A percentile compares a stretch with the other conserved stretches of the same genome.
phyloP scores from a whole-genome alignment of 2,888 invertebrate species.

The Thera obeliscata region DNA sequence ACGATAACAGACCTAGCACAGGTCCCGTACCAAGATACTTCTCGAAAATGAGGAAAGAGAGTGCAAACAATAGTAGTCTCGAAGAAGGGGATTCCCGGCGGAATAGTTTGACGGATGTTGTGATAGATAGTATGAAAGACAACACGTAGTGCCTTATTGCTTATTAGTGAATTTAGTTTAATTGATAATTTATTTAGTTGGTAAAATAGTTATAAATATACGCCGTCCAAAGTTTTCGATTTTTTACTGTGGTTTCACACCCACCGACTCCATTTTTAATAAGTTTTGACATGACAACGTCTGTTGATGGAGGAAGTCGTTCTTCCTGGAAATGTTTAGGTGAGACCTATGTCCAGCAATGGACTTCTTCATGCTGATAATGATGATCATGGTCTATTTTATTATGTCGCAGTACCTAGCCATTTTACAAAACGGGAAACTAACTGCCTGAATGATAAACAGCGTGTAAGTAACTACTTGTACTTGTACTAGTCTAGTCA shows the following conservation, averaged over 20 bases:
- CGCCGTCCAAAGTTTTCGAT: constrained; percentile 59
- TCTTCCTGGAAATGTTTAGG: too few relatives aligned
- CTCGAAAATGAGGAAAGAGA: constrained; percentile 74
- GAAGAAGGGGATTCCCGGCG: constrained; percentile 70
- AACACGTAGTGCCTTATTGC: constrained; percentile 67
- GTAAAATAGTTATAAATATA: constrained; percentile 51
- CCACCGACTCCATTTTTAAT: too few relatives aligned
- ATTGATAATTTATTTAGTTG: constrained; percentile 51
- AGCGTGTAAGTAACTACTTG: too few relatives aligned
- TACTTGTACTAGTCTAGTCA: too few relatives aligned
- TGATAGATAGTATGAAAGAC: constrained; percentile 79
- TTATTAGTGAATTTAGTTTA: constrained; percentile 64
- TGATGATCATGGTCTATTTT: too few relatives aligned
- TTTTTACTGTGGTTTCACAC: constrained; percentile 35
- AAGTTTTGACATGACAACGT: too few relatives aligned
- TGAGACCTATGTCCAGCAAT: too few relatives aligned
- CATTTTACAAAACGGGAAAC: too few relatives aligned
- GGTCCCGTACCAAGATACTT: constrained; percentile 77
- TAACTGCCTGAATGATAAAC: too few relatives aligned
- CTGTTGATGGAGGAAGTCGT: too few relatives aligned
- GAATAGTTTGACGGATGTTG: constrained; percentile 78
- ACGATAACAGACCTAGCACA: constrained; percentile 63
- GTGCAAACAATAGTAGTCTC: constrained; percentile 46
- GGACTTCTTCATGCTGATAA: too few relatives aligned
- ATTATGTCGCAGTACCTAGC: too few relatives aligned